Base-by-base conservation (phyloP, 2,888 invertebrate genomes). In the Acrobasis repandana region DNA sequence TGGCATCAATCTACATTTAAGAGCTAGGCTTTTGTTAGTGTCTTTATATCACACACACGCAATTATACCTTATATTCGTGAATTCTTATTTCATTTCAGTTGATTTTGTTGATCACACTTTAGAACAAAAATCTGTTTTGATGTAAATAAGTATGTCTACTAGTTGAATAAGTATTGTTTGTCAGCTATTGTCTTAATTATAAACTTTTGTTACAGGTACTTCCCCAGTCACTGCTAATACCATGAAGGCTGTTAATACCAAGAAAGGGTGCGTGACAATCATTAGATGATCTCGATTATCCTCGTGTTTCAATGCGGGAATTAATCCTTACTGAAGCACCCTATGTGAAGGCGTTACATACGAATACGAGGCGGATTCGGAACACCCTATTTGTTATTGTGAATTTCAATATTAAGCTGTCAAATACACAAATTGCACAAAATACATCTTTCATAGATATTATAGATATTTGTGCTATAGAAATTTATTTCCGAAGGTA, bases 271-370 rank as follows among this genome's bases (percentile, higher is more conserved):
- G 67, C 75, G 71, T 73, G 75, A 68, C 64, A 20, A 61, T n/a
- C 47, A 62, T 51, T 57, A 58, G 56, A 64, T 63, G 57, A 59
- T 57, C 33, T 61, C 61, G 73, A 75, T 73, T 75, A 72, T 65
- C 67, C 65, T 67, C 64, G 64, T 66, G 60, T 59, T 58, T 65
- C 51, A 57, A 43, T 43, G 61, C 65, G 63, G 61, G 68, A 72
- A 72, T 59, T 62, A 64, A 70, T 69, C 68, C 68, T 66, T 36
- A 58, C 46, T 56, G 57, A 60, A 49, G 58, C 36, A 10, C 49
- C 49, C 36, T 11, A 34, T 58, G 34, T 16, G 34, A 46, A 46
- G 58, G 34, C 10, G 20, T 16, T 8, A 38, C 18, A 16, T 18
- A 34, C 1, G 9, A 20, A 34, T 36, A 58, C 48, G 34, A 38